Conservation (phyloP, 2,113 vertebrate species). For the Sturnus vulgaris region DNA sequence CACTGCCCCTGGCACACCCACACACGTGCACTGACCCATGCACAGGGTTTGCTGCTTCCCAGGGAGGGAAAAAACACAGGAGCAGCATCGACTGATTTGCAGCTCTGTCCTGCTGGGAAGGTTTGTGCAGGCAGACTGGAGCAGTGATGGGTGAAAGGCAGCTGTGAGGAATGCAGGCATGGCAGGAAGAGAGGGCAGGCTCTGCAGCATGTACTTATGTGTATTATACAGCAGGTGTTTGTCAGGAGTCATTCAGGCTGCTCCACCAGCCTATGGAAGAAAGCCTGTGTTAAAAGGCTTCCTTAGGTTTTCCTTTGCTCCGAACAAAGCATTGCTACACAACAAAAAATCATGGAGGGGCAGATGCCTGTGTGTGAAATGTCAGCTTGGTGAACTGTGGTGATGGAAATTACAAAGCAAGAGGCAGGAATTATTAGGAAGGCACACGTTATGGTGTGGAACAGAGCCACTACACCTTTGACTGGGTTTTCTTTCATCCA, state of each 20-base stretch:
- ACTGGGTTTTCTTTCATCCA: rapidly evolving
- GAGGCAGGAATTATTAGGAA: neutral
- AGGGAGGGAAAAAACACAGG: neutral
- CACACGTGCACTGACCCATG: rapidly evolving
- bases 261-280: neutral
- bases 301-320: neutral
- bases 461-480: neutral
- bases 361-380: neutral
- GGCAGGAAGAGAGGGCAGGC: neutral
- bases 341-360: neutral
- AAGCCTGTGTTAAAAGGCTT: neutral
- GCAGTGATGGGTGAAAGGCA: neutral
- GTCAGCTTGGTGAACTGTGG: neutral
- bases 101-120: neutral
- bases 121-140: neutral
- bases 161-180: neutral
- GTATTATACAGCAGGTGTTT: neutral
- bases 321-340: neutral
- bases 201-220: neutral
- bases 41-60: neutral
- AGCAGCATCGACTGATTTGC: neutral
- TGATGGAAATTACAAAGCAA: neutral
- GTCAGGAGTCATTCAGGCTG: neutral
- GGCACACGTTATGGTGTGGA: neutral
- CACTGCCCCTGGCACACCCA: neutral